phyloP scores from a whole-genome alignment of 2,113 vertebrate genomes.

The Heterotilapia buettikoferi region DNA sequence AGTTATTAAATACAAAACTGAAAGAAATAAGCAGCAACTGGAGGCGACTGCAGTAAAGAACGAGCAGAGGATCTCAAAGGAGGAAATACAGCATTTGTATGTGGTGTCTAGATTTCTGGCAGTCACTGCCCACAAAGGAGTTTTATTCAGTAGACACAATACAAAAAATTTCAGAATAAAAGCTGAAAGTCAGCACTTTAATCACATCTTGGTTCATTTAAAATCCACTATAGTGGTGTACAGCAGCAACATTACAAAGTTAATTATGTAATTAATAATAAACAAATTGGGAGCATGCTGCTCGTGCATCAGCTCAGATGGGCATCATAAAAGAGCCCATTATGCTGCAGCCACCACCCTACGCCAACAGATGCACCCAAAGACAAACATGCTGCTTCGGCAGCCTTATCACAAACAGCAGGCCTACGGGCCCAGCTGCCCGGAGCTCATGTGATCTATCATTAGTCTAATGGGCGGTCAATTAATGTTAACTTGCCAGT shows the following conservation, averaged over 20 bases:
- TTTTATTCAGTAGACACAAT: neutral
- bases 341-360: neutral
- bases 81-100: neutral
- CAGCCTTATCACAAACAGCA: constrained; percentile 11
- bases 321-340: neutral
- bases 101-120: neutral
- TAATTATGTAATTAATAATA: neutral
- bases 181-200: neutral
- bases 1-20: neutral
- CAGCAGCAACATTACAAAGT: neutral
- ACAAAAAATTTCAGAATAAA: neutral
- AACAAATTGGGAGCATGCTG: neutral
- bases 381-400: constrained; percentile 15
- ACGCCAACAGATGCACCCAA: constrained; percentile 17
- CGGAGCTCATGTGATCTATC: constrained; percentile 26
- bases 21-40: neutral
- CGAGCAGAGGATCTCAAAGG: accelerated
- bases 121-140: neutral
- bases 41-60: neutral
- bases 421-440: constrained; percentile 29
- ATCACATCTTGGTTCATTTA: neutral
- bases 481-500: constrained; percentile 59
- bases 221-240: neutral
- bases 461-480: constrained; percentile 53
- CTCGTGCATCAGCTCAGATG: neutral